Evolutionary conservation across 2,113 vertebrate genomes (phyloP).

Genomic region (Grallaria varia): DNA sequence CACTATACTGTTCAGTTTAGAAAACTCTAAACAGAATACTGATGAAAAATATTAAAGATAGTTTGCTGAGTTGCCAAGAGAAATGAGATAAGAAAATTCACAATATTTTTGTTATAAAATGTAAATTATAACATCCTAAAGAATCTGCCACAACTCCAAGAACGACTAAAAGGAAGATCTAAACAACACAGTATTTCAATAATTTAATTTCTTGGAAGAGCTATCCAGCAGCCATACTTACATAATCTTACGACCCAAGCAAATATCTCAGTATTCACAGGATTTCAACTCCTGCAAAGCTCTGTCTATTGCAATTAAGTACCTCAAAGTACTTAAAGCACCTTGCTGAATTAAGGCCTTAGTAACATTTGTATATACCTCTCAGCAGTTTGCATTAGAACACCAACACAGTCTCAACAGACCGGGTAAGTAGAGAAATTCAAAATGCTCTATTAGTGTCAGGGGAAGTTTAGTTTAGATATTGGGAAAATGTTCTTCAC

Average conservation of each 20-base stretch:
- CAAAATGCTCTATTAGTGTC: background rate
- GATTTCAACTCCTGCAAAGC: background rate
- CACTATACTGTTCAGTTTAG: constrained; percentile 58
- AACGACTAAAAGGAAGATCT: constrained; percentile 29
- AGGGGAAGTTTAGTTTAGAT: background rate
- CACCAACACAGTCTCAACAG: constrained; percentile 27
- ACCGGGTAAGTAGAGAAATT: constrained; percentile 28
- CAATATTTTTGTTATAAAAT: constrained; percentile 51
- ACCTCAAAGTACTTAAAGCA: background rate
- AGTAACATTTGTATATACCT: background rate
- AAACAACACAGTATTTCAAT: background rate
- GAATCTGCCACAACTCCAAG: constrained; percentile 23
- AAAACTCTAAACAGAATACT: constrained; percentile 71
- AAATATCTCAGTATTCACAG: background rate
- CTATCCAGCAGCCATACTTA: background rate
- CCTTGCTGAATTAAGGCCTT: background rate
- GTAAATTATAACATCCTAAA: constrained; percentile 44
- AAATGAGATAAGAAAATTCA: constrained; percentile 56
- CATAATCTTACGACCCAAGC: background rate
- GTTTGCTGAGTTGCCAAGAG: constrained; percentile 61
- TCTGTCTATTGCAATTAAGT: background rate
- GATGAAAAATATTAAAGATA: constrained; percentile 71
- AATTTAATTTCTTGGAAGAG: background rate
- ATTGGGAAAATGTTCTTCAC: background rate
- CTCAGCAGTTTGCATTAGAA: constrained; percentile 14